Evolutionary conservation across 2,797 vertebrate genomes (phyloP).

Genomic region (Muscicapa comitata): DNA sequence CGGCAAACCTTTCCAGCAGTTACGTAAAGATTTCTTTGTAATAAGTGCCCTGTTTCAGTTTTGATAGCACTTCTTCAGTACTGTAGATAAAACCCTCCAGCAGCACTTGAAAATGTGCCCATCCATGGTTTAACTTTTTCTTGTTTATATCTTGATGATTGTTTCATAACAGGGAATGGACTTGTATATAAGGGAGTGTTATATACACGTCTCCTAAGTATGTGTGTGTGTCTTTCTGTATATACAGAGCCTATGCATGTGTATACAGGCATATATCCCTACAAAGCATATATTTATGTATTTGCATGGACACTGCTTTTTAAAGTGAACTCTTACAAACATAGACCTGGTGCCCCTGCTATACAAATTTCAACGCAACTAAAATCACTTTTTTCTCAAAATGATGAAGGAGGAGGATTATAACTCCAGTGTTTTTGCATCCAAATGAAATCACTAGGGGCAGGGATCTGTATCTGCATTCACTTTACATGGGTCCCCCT

Average conservation of each 20-base stretch:
- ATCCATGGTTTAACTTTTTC: not conserved
- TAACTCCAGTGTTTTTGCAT: not conserved
- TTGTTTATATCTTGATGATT: slow-evolving; percentile 62
- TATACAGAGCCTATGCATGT: not conserved
- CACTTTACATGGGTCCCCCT: slow-evolving; percentile 6
- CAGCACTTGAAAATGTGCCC: slow-evolving; percentile 38
- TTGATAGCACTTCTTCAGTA: slow-evolving; percentile 48
- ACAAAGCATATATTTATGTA: not conserved
- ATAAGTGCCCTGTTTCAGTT: slow-evolving; percentile 36
- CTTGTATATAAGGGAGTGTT: slow-evolving; percentile 29
- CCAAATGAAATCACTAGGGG: not conserved
- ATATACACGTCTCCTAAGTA: slow-evolving; percentile 48
- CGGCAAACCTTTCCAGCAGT: slow-evolving; percentile 34
- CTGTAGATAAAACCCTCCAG: slow-evolving; percentile 35
- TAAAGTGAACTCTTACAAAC: not conserved
- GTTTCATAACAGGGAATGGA: slow-evolving; percentile 40
- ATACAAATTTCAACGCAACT: not conserved
- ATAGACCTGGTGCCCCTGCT: not conserved
- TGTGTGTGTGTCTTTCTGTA: slow-evolving; percentile 22
- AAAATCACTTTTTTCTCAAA: not conserved
- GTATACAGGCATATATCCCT: not conserved
- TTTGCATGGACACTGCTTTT: not conserved
- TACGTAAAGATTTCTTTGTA: slow-evolving; percentile 59
- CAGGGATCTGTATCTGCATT: not conserved
- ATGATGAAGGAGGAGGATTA: not conserved